Percentiles rank a stretch among this genome's conserved stretches.
These are phyloP conservation scores for Terebella lapidaria DNA, from an alignment of 2,888 invertebrate species.

Conservation along the genomic window DNA sequence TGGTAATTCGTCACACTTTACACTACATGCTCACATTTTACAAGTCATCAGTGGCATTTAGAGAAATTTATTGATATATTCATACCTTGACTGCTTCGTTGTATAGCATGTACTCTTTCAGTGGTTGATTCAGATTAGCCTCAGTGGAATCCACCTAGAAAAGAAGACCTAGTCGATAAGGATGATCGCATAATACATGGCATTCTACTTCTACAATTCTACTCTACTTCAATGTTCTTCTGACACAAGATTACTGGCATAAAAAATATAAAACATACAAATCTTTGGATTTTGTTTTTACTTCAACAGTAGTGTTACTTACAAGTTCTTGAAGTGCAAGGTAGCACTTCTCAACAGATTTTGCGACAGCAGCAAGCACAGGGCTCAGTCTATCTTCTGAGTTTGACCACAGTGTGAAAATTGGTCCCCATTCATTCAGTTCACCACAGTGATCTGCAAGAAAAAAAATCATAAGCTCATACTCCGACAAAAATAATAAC, in stretches of 20 bases:
- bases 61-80: too few relatives aligned
- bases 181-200: too few relatives aligned
- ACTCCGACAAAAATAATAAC: not conserved
- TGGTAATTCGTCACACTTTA: too few relatives aligned
- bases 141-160: slow-evolving; percentile 46
- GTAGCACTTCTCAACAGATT: slow-evolving; percentile 41
- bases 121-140: slow-evolving; percentile 49
- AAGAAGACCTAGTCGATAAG: too few relatives aligned
- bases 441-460: slow-evolving; percentile 58
- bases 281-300: too few relatives aligned
- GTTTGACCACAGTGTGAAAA: slow-evolving; percentile 62
- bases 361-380: slow-evolving; percentile 42
- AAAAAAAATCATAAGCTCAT: not conserved
- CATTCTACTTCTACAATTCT: too few relatives aligned
- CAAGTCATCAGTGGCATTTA: too few relatives aligned
- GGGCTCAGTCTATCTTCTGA: slow-evolving; percentile 56
- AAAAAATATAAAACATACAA: too few relatives aligned
- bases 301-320: not conserved
- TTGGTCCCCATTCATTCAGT: slow-evolving; percentile 61
- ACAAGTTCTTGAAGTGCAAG: slow-evolving; percentile 43
- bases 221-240: too few relatives aligned
- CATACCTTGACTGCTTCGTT: slow-evolving; percentile 65
- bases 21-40: too few relatives aligned
- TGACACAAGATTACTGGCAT: too few relatives aligned
- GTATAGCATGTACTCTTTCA: slow-evolving; percentile 64